Base-by-base conservation (phyloP, 2,113 vertebrate genomes). In the Odontesthes bonariensis region DNA sequence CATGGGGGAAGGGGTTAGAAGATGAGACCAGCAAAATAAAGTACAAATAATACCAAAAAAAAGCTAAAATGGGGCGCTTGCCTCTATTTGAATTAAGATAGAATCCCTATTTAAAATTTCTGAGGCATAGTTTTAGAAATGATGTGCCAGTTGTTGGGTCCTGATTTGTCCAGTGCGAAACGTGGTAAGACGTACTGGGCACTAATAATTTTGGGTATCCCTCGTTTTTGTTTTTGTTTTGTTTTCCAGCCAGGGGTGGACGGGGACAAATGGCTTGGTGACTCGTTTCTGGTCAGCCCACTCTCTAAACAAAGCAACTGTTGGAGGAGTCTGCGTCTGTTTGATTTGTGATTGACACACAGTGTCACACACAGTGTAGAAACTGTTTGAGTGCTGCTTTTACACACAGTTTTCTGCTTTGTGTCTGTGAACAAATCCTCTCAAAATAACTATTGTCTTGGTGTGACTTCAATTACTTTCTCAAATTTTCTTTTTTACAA, bases 1-100 rank as follows among this genome's bases (percentile, higher is more conserved):
- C 88, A 91, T 38, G 13, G 33, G 32, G 68, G 73, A 53, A 72
- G 49, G 47, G 6, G 11, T 13, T 5, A 69, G 68, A 66, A 74
- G 62, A 80, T 63, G 32, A 82, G 61, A 81, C 62, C 2, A 19
- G 44, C 31, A 69, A 46, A 64, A 42, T 8, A 61, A 68, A 64
- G 46, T 35, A 63, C 54, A 86, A 79, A 85, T 69, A 76, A 58
- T 0, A 22, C 5, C 23, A 31, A 35, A 31, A 38, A 52, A 14
- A 27, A 47, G 42, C 38, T 55, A 3, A 66, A 73, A 42, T 63
- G 42, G 52, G 40, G 42, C 75, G 27, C 31, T 51, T 56, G 12
- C 38, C 3, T 17, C 40, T 55, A 33, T 62, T 60, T 32, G 22
- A 55, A 63, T 69, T 63, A 69, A 60, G 58, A 78, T 47, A 13